Evolutionary conservation across 1,140 invertebrate species (phyloP).

Genomic region (Protaetia brevitarsis): DNA sequence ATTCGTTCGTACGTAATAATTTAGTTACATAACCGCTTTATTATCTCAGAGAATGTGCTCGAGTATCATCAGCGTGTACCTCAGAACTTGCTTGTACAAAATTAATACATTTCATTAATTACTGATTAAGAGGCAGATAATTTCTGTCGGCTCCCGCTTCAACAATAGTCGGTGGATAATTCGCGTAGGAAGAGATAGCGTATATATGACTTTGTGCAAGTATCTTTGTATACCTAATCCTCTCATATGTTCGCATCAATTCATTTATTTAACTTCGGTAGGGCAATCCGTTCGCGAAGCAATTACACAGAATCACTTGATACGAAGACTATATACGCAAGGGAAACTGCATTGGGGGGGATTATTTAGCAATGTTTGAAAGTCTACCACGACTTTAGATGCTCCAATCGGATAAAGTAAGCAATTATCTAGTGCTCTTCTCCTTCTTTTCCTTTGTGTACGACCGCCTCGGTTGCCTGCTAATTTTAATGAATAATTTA

Average conservation of each 20-base stretch:
- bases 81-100: not conserved
- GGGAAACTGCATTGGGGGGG: not conserved
- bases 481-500: conserved; percentile 29
- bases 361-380: not conserved
- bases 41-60: not conserved
- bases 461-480: conserved; percentile 23
- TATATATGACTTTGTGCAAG: not conserved
- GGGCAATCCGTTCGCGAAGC: not conserved
- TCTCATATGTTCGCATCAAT: not conserved
- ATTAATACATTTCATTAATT: not conserved
- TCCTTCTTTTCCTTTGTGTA: conserved; percentile 8
- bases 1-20: not conserved
- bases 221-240: not conserved
- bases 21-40: not conserved
- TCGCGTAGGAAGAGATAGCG: not conserved
- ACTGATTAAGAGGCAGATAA: not conserved
- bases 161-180: not conserved
- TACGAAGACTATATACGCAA: not conserved
- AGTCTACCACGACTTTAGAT: not conserved
- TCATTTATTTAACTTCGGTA: not conserved
- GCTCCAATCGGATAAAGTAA: conserved; percentile 21
- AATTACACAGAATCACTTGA: not conserved
- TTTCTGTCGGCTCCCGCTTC: not conserved
- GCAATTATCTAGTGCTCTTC: conserved; percentile 20
- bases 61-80: not conserved